These are phyloP conservation scores for Serranochromis macrocephalus DNA, from an alignment of 2,113 vertebrate genomes.

Conservation along the genomic window DNA sequence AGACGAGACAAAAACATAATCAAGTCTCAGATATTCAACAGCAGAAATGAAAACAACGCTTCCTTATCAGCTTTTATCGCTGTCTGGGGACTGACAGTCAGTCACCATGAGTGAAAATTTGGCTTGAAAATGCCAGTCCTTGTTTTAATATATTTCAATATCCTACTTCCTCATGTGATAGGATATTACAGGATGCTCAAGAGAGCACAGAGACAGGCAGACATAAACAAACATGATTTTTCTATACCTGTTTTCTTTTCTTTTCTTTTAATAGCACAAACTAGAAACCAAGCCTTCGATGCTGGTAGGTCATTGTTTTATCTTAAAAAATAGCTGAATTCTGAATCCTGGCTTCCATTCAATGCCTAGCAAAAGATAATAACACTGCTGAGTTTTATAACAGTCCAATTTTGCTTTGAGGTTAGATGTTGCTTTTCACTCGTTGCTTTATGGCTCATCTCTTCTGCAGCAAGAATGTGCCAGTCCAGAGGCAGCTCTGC, in stretches of 20 bases:
- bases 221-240: not conserved
- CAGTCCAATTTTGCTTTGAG: not conserved
- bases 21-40: not conserved
- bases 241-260: not conserved
- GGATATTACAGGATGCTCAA: not conserved
- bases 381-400: not conserved
- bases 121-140: not conserved
- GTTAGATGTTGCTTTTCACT: not conserved
- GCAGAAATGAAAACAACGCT: not conserved
- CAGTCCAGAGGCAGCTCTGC: conserved; percentile 6
- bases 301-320: not conserved
- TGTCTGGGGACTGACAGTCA: not conserved
- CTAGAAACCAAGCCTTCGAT: not conserved
- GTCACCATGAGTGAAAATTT: not conserved
- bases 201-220: not conserved
- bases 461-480: conserved; percentile 18
- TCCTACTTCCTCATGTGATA: not conserved
- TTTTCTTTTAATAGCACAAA: not conserved
- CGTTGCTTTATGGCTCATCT: not conserved
- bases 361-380: not conserved
- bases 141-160: not conserved
- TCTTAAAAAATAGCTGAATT: not conserved
- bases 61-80: not conserved
- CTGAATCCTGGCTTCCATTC: not conserved
- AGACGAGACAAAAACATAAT: not conserved